Evolutionary conservation across 1,140 invertebrate species (phyloP).

Genomic region (Eumeta japonica): DNA sequence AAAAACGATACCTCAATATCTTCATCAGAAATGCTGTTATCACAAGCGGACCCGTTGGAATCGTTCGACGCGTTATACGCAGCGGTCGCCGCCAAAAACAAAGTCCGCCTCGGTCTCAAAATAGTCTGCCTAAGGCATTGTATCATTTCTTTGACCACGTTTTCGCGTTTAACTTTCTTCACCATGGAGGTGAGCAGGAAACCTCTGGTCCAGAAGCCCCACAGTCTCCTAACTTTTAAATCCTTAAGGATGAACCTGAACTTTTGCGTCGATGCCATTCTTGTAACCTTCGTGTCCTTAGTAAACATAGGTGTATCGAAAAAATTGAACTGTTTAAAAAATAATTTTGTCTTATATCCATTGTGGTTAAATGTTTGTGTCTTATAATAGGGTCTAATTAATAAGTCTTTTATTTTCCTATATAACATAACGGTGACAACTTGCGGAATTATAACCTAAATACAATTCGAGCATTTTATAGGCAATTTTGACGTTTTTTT

Average conservation of each 20-base stretch:
- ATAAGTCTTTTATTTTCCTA: constrained; percentile 24
- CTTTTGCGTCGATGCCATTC: constrained; percentile 15
- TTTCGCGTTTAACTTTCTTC: constrained; percentile 27
- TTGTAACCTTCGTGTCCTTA: not conserved
- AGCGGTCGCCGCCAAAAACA: constrained; percentile 40
- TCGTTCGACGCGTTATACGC: constrained; percentile 27
- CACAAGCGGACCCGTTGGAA: constrained; percentile 23
- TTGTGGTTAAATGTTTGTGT: not conserved
- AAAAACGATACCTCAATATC: constrained; percentile 34
- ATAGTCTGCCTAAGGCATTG: constrained; percentile 33
- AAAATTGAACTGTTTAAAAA: not conserved
- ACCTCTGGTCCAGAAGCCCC: constrained; percentile 34
- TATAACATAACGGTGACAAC: constrained; percentile 25
- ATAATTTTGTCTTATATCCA: not conserved
- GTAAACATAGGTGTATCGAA: not conserved
- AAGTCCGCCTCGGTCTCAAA: constrained; percentile 29
- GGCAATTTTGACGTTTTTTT: not conserved
- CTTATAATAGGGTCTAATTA: constrained; percentile 10
- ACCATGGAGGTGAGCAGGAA: constrained; percentile 29
- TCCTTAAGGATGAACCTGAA: constrained; percentile 22
- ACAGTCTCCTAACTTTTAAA: constrained; percentile 26
- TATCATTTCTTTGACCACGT: constrained; percentile 31
- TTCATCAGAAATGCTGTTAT: constrained; percentile 37
- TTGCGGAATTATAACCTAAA: constrained; percentile 24
- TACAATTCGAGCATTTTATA: not conserved